Base-by-base conservation (phyloP, 2,797 vertebrate species). In the Diplodus sargus region DNA sequence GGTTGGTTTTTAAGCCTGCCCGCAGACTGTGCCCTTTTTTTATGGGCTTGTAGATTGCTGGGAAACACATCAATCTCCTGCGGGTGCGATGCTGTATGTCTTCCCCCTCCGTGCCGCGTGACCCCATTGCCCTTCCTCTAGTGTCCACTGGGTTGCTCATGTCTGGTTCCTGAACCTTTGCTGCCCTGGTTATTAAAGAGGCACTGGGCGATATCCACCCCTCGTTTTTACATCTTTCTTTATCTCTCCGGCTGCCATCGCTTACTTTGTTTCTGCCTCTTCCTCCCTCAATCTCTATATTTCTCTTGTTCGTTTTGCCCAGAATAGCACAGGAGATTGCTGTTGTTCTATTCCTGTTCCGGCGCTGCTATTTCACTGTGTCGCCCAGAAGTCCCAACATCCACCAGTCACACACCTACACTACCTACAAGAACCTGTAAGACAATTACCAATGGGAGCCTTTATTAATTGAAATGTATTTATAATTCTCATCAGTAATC, bases 51-150 rank as follows among this genome's bases (percentile, higher is more conserved):
- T 92, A 92, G 93, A 93, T 94, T 93, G 89, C 91, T 68, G 73
- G 87, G 92, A 92, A 94, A 93, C 90, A 90, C 94, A 95, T 95
- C 93, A 94, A 93, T 95, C 93, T 95, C 92, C 84, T 82, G 73
- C 74, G 81, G 81, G 84, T 79, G 86, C 68, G 76, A 90, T 82
- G 79, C 81, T 78, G 84, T 87, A 75, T 77, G 85, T 90, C 88
- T 87, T 84, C 73, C 76, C 84, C 81, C 82, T 87, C 79, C n/a
- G 68, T 79, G 86, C 73, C 57, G 69, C 5, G 75, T 74, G 93
- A 94, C 94, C 93, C 88, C 78, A 91, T 93, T 94, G 94, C 93
- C 94, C 95, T 92, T 87, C 84, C 65, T 86, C 88, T 85, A 87
- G 89, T 85, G 81, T 92, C 92, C 89, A 76, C 85, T 90, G 90